phyloP scores from a whole-genome alignment of 2,888 invertebrate species.

The Lacanobia wlatinum region DNA sequence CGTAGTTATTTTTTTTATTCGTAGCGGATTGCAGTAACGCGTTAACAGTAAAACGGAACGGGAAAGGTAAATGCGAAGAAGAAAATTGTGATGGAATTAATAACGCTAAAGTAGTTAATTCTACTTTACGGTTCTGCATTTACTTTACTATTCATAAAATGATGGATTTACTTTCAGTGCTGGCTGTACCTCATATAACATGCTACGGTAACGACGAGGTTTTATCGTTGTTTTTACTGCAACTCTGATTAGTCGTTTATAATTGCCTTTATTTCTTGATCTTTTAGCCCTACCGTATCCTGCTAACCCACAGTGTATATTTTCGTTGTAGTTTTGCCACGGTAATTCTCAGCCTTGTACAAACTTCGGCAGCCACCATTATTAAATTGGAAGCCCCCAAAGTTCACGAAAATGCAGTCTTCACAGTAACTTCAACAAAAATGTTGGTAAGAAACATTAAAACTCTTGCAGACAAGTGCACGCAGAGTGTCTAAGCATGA shows the following conservation, averaged over 20 bases:
- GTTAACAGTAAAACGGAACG: conserved; percentile 24
- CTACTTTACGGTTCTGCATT: conserved; percentile 41
- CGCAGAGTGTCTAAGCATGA: conserved; percentile 74
- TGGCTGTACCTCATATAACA: conserved; percentile 4
- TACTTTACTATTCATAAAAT: conserved; percentile 45
- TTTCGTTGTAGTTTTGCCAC: neutral
- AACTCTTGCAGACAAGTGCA: conserved; percentile 58
- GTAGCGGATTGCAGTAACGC: conserved; percentile 21
- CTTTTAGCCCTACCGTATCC: neutral
- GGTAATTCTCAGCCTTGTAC: neutral
- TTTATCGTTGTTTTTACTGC: conserved; percentile 27
- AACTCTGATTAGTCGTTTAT: neutral
- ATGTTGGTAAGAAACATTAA: conserved; percentile 53
- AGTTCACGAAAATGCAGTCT: conserved; percentile 26
- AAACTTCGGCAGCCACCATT: conserved; percentile 10
- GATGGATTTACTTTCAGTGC: conserved; percentile 30
- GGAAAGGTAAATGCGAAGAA: conserved; percentile 34
- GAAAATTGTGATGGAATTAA: conserved; percentile 49
- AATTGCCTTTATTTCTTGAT: conserved; percentile 14
- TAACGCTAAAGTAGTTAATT: conserved; percentile 44
- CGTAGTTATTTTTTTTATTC: conserved; percentile 46
- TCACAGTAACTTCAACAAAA: conserved; percentile 31
- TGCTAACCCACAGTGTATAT: neutral
- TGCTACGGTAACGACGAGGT: neutral
- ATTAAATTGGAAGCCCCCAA: conserved; percentile 13